phyloP scores from a whole-genome alignment of 1,140 invertebrate genomes.

The Papilio polyxenes region DNA sequence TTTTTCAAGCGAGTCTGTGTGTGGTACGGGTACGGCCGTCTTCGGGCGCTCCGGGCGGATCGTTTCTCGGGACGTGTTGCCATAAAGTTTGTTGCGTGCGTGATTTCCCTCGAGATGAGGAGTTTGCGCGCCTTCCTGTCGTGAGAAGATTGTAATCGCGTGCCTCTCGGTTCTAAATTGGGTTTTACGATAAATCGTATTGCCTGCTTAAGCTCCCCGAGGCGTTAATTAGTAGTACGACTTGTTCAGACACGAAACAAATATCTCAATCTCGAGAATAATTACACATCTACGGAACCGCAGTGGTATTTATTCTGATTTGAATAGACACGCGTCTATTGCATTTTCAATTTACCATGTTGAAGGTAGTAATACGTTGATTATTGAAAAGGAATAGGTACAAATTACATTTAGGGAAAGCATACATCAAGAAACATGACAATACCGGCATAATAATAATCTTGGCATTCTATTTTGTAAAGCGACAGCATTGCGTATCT shows the following conservation, averaged over 20 bases:
- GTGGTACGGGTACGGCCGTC: constrained; percentile 59
- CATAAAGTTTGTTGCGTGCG: constrained; percentile 80
- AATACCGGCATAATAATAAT: neutral
- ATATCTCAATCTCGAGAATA: constrained; percentile 54
- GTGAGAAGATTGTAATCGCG: constrained; percentile 80
- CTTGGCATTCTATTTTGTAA: constrained; percentile 5
- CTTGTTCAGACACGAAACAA: constrained; percentile 64
- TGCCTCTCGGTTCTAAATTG: constrained; percentile 78
- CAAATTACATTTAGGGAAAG: neutral
- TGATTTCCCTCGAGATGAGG: constrained; percentile 80
- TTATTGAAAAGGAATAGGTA: neutral
- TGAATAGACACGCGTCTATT: neutral
- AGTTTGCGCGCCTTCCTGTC: constrained; percentile 79
- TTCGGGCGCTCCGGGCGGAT: constrained; percentile 72
- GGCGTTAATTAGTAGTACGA: constrained; percentile 74
- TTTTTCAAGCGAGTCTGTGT: constrained; percentile 69
- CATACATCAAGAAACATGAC: constrained; percentile 31
- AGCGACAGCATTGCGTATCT: neutral
- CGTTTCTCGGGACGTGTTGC: constrained; percentile 76
- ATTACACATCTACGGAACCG: constrained; percentile 32
- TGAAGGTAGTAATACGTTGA: neutral
- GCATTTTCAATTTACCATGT: neutral
- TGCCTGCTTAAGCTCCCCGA: constrained; percentile 70
- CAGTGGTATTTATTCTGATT: neutral
- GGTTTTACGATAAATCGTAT: constrained; percentile 78